Base-by-base conservation (phyloP, 1,140 invertebrate species). In the Drosophila funebris region DNA sequence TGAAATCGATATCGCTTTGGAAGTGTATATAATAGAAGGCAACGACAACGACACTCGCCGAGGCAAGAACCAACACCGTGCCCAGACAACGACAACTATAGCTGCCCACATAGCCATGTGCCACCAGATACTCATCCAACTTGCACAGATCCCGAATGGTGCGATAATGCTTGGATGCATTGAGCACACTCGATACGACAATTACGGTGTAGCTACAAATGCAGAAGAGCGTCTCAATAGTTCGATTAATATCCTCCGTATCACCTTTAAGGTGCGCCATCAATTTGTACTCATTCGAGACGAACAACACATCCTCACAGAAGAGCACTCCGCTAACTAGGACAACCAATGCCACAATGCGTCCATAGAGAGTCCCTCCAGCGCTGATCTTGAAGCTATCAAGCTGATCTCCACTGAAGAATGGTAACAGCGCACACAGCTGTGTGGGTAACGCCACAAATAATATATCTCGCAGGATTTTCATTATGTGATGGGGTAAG, bases 151-250 rank as follows among this genome's bases (percentile, higher is more conserved):
- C 83, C 0, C 70, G 43, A 3, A 88, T 37, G 1, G 70, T 74
- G n/a, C 79, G 76, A 63, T 31, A 88, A 20, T 88, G 83, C 2
- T 66, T 62, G 5, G 67, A 27, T 0, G 57, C 48, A 41, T 89
- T 89, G 5, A 76, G 31, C 0, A 84, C 73, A 20, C 76, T 71
- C 0, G 83, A 67, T 5, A 77, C 2, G 0, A 72, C 76, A 46
- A 89, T 79, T 48, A 79, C 64, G 3, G 84, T 88, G 13, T 88
- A 88, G 50, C 84, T 89, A 13, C 33, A 31, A 0, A 88, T 89
- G 66, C 83, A 88, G 24, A 88, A 78, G 0, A 88, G 68, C 11
- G 83, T 88, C 69, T 88, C 83, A 9, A 88, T 89, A 14, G 84
- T 88, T 4, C 76, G 54, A 43, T 88, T 88, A 9, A 89, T 88